phyloP scores from a whole-genome alignment of 1,140 invertebrate species.

The Drosophila pandora region DNA sequence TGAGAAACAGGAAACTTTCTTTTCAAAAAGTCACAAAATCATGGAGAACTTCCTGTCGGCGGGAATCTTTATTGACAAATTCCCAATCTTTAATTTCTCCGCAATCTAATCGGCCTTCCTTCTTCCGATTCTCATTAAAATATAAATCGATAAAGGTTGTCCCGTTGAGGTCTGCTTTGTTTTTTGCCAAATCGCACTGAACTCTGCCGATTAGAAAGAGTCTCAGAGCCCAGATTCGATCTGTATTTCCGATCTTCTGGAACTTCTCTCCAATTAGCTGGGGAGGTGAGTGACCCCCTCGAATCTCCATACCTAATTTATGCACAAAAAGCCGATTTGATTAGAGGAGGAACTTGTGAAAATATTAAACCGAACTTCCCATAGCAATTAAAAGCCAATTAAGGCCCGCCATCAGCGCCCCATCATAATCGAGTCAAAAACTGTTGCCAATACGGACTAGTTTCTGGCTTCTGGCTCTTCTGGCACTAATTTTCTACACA shows the following conservation, averaged over 20 bases:
- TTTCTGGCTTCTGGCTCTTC: slow-evolving; percentile 16
- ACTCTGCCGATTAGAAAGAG: slow-evolving; percentile 17
- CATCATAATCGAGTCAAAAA: slow-evolving; percentile 27
- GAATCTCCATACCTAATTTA: slow-evolving; percentile 43
- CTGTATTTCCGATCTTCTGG: slow-evolving; percentile 31
- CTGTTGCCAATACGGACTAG: slow-evolving; percentile 41
- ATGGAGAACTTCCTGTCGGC: no score
- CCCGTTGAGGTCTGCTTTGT: slow-evolving; percentile 28
- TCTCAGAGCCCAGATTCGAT: not conserved
- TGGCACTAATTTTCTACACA: slow-evolving; percentile 30
- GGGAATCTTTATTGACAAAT: not conserved
- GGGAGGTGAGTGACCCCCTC: slow-evolving; percentile 46
- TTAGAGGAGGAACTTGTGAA: slow-evolving; percentile 60
- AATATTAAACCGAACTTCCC: slow-evolving; percentile 76
- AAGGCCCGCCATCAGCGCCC: slow-evolving; percentile 20
- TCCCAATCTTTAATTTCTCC: not conserved
- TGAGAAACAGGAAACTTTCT: not conserved
- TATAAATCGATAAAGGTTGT: slow-evolving; percentile 1
- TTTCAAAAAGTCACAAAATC: not conserved
- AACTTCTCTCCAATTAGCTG: slow-evolving; percentile 11
- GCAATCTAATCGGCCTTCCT: not conserved
- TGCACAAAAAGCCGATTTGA: slow-evolving; percentile 45
- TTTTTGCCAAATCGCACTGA: not conserved
- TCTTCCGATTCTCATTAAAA: slow-evolving; percentile 14
- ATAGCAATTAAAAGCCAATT: slow-evolving; percentile 74